phyloP scores from a whole-genome alignment of 2,888 invertebrate species.

The Neocrepidodera transversa region DNA sequence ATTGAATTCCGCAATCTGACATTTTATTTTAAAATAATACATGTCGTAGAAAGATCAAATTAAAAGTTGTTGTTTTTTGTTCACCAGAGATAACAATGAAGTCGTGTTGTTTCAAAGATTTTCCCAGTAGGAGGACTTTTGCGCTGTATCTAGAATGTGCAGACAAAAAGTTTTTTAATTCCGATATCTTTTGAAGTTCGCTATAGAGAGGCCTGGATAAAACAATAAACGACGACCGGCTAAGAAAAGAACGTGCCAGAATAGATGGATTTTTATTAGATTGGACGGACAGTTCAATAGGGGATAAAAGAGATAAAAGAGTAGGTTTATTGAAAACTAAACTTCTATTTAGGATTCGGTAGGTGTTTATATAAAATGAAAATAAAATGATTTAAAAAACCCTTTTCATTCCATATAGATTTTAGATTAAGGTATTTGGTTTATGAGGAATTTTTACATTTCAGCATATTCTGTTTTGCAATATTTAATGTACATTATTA shows the following conservation, averaged over 20 bases:
- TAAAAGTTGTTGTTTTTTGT: background rate
- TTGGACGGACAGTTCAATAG: constrained; percentile 15
- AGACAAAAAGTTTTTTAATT: constrained; percentile 28
- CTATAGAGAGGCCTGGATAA: constrained; percentile 22
- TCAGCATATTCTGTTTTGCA: no score
- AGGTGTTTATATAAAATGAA: no score
- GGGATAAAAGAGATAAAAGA: constrained; percentile 17
- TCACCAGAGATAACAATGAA: constrained; percentile 4
- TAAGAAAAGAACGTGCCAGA: constrained; percentile 23
- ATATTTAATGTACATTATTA: no score
- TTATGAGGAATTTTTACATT: no score
- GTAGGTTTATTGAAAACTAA: constrained; percentile 24
- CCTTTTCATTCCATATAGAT: no score
- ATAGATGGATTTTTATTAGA: constrained; percentile 26
- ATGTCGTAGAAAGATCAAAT: background rate
- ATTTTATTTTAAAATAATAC: no score
- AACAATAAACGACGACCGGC: constrained; percentile 23
- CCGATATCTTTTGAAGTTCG: constrained; percentile 29
- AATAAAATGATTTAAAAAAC: no score
- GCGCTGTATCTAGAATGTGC: constrained; percentile 7
- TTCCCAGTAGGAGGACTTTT: background rate
- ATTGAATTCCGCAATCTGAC: no score
- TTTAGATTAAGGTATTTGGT: no score
- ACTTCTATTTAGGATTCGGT: background rate
- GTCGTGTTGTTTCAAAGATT: background rate